A percentile compares a stretch with the other conserved stretches of the same genome.
Evolutionary conservation across 1,140 invertebrate genomes (phyloP).

Genomic region (Orius laevigatus): DNA sequence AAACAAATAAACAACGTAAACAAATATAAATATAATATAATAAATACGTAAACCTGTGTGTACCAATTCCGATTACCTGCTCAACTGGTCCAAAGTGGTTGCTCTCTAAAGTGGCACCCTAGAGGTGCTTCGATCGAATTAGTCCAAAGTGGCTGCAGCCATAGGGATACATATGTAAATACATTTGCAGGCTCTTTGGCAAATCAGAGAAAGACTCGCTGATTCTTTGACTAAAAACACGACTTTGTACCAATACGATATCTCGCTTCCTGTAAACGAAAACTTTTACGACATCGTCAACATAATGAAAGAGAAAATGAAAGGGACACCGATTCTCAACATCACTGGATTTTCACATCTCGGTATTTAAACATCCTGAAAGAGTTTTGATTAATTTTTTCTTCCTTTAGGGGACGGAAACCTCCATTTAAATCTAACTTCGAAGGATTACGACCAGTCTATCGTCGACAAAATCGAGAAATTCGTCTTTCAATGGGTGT

Average conservation of each 20-base stretch:
- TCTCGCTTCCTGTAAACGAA: conserved; percentile 3
- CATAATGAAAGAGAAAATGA: background rate
- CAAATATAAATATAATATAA: background rate
- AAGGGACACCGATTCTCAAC: conserved; percentile 30
- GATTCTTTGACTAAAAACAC: background rate
- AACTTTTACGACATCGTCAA: conserved; percentile 4
- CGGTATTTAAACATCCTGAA: conserved; percentile 34
- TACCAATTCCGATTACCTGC: background rate
- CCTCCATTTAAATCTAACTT: conserved; percentile 74
- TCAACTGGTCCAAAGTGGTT: background rate
- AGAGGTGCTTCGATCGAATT: too few species aligned
- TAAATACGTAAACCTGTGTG: background rate
- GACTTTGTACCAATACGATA: conserved; percentile 1
- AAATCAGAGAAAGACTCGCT: conserved; percentile 4
- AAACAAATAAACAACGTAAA: background rate
- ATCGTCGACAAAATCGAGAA: conserved; percentile 64
- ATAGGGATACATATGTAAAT: background rate
- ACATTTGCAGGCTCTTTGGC: conserved; percentile 6
- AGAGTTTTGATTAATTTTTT: background rate
- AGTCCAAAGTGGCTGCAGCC: too few species aligned
- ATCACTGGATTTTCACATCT: conserved; percentile 84
- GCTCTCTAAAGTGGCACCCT: too few species aligned
- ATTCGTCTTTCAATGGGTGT: conserved; percentile 76
- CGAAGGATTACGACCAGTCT: conserved; percentile 47
- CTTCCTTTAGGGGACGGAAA: conserved; percentile 63